phyloP scores from a whole-genome alignment of 2,797 vertebrate species.

The Nasua narica region DNA sequence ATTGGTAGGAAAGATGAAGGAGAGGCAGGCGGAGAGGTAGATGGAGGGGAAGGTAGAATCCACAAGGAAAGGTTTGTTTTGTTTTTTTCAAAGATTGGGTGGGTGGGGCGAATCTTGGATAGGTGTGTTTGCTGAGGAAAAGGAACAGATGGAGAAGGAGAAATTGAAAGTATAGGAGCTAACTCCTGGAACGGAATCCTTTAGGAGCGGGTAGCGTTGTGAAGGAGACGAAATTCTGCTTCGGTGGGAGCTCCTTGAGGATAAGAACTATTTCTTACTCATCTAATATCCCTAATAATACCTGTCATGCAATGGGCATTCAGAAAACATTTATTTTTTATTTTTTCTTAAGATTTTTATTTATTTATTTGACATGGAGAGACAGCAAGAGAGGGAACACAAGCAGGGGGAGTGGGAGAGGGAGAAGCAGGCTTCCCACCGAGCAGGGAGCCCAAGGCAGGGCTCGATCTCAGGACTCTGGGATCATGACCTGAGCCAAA shows the following conservation, averaged over 20 bases:
- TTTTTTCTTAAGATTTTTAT: too few relatives aligned
- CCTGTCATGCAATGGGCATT: not conserved
- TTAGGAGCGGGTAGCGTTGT: not conserved
- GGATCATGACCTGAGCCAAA: too few relatives aligned
- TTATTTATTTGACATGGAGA: too few relatives aligned
- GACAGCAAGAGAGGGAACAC: too few relatives aligned
- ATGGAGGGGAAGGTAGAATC: not conserved
- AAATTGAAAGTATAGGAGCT: not conserved
- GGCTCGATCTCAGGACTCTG: too few relatives aligned
- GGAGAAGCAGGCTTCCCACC: too few relatives aligned
- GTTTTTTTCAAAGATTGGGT: too few relatives aligned
- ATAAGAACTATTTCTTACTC: not conserved
- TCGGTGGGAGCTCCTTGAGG: not conserved
- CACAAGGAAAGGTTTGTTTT: not conserved
- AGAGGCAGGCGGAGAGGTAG: not conserved
- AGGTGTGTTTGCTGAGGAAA: not conserved
- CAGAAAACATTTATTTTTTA: not conserved
- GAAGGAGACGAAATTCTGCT: not conserved
- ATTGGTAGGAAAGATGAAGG: not conserved
- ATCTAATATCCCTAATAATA: not conserved
- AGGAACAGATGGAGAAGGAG: not conserved
- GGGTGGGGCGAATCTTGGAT: rapidly evolving
- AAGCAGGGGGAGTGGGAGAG: too few relatives aligned
- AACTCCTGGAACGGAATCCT: not conserved
- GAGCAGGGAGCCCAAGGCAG: too few relatives aligned